phyloP scores from a whole-genome alignment of 2,113 vertebrate genomes.

The Agapornis roseicollis region DNA sequence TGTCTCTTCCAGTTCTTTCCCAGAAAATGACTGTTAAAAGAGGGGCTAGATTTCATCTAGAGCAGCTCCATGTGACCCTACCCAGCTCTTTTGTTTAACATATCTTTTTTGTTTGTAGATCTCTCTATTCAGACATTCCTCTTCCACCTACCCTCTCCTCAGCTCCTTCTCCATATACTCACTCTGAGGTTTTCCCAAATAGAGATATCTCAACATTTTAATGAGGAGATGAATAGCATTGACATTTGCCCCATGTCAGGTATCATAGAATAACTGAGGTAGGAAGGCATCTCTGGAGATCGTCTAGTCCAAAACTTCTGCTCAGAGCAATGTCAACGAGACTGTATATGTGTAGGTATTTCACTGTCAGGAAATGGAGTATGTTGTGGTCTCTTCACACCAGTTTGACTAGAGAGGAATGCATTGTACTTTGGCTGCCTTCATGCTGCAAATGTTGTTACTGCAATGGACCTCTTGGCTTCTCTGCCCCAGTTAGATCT shows the following conservation, averaged over 20 bases:
- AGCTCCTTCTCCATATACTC: neutral
- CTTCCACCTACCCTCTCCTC: neutral
- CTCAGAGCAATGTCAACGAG: neutral
- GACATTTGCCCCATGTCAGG: neutral
- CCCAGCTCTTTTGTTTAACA: neutral
- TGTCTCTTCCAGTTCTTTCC: neutral
- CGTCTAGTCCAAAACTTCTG: accelerated
- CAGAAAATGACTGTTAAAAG: neutral
- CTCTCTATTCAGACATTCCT: neutral
- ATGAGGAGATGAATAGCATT: neutral
- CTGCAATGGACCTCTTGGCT: neutral
- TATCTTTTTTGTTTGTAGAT: neutral
- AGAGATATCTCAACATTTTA: neutral
- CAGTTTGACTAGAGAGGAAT: neutral
- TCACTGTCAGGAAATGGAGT: neutral
- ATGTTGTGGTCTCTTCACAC: neutral
- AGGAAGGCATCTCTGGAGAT: neutral
- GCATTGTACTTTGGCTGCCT: neutral
- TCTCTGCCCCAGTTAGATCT: neutral
- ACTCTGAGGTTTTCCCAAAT: neutral
- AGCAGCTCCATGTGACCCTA: neutral
- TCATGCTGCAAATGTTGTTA: neutral
- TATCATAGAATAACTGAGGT: neutral
- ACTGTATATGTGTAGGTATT: neutral
- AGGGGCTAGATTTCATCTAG: neutral